A percentile compares a stretch with the other conserved stretches of the same genome.
phyloP scores from a whole-genome alignment of 37 sponge, comb jelly and placozoan species.

The Geodia barretti region DNA sequence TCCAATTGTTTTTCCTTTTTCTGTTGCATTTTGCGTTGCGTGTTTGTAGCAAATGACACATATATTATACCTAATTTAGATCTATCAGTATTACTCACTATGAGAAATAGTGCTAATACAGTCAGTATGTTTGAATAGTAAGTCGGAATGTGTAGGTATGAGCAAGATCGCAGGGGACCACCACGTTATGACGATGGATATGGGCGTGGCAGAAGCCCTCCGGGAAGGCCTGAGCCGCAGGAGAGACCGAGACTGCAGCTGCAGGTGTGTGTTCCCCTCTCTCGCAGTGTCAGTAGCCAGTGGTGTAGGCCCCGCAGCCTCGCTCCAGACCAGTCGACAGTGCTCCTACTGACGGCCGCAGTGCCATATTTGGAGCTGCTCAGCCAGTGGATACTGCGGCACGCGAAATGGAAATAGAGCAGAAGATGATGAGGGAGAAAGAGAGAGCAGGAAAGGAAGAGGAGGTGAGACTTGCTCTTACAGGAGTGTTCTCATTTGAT shows the following conservation, averaged over 20 bases:
- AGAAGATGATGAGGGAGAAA: slow-evolving; percentile 42
- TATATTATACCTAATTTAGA: too few relatives aligned
- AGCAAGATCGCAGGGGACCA: slow-evolving; percentile 5
- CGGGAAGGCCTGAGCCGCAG: background rate
- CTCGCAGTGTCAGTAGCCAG: too few relatives aligned
- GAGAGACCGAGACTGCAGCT: slow-evolving; percentile 65
- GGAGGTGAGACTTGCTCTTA: background rate
- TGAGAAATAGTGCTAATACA: background rate
- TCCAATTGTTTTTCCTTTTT: too few relatives aligned
- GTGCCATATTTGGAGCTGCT: slow-evolving; percentile 91
- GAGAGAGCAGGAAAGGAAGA: slow-evolving; percentile 19
- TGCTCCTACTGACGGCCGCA: background rate
- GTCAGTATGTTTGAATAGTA: slow-evolving; percentile 1
- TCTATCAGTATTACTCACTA: too few relatives aligned
- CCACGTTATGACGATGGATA: slow-evolving; percentile 4
- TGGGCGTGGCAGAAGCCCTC: slow-evolving; percentile 23
- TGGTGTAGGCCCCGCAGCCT: slow-evolving; percentile 45
- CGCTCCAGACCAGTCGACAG: slow-evolving; percentile 46
- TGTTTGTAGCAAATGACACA: too few relatives aligned
- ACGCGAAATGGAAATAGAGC: slow-evolving; percentile 80
- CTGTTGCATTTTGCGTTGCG: too few relatives aligned
- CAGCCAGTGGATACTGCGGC: slow-evolving; percentile 92
- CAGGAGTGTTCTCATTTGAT: slow-evolving; percentile 22
- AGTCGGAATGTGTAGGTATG: background rate
- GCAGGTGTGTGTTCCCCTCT: background rate